Percentiles rank a stretch among this genome's conserved stretches.
phyloP scores from a whole-genome alignment of 2,888 invertebrate genomes.

The Acleris emargana region DNA sequence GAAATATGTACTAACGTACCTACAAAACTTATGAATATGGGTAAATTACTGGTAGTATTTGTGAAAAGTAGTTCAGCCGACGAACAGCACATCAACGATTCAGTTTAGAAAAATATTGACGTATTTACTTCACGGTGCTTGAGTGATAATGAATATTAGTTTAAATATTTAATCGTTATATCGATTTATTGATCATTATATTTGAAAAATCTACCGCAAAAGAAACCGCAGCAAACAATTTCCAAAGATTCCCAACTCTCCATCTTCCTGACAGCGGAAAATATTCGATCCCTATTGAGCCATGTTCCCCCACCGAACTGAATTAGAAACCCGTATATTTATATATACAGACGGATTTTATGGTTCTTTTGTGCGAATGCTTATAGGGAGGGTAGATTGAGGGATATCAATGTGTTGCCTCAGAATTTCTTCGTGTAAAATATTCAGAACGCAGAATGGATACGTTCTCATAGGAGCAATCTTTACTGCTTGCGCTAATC shows the following conservation, averaged over 20 bases:
- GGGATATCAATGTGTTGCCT: slow-evolving; percentile 20
- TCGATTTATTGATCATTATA: not conserved
- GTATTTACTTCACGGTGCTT: too few species aligned
- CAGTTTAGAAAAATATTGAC: too few species aligned
- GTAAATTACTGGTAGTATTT: too few species aligned
- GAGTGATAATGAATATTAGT: too few species aligned
- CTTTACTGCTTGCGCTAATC: slow-evolving; percentile 26
- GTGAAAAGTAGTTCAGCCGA: too few species aligned
- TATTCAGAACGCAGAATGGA: slow-evolving; percentile 24
- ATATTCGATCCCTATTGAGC: slow-evolving; percentile 21
- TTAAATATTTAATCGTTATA: too few species aligned
- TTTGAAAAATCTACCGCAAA: not conserved
- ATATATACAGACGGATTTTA: slow-evolving; percentile 34
- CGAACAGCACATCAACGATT: too few species aligned
- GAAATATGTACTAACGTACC: too few species aligned
- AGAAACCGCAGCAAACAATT: not conserved
- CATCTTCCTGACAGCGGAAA: slow-evolving; percentile 22
- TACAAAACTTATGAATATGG: too few species aligned
- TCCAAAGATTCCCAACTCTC: slow-evolving; percentile 7
- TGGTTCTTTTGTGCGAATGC: slow-evolving; percentile 38
- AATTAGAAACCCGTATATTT: slow-evolving; percentile 30
- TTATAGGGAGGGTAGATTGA: slow-evolving; percentile 22
- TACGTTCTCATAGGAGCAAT: slow-evolving; percentile 32
- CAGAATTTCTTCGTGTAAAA: slow-evolving; percentile 20
- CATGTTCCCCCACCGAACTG: slow-evolving; percentile 21